These are phyloP conservation scores for Brachypteracias leptosomus DNA, from an alignment of 2,113 vertebrate species.

Conservation along the genomic window DNA sequence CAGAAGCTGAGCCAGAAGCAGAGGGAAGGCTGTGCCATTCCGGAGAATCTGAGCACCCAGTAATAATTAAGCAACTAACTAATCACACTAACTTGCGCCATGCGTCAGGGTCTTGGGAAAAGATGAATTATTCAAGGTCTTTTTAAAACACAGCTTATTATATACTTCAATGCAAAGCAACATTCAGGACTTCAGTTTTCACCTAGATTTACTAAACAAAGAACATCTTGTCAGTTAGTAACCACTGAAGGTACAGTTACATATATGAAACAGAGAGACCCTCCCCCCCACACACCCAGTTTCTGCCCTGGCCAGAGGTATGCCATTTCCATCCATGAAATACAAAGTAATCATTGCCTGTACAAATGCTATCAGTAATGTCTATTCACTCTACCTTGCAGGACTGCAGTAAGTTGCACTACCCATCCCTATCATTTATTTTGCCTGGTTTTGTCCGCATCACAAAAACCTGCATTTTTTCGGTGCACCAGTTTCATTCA, in stretches of 20 bases:
- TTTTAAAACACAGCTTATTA: not conserved
- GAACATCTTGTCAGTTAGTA: not conserved
- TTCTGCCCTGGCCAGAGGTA: not conserved
- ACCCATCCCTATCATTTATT: not conserved
- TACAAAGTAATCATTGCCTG: not conserved
- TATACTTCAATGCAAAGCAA: not conserved
- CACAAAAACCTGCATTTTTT: not conserved
- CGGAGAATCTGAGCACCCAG: not conserved
- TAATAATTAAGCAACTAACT: not conserved
- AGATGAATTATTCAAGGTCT: not conserved
- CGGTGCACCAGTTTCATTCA: not conserved
- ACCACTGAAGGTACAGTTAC: not conserved
- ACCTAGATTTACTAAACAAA: not conserved
- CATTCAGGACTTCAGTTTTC: not conserved
- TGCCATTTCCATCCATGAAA: not conserved
- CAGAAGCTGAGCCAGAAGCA: not conserved
- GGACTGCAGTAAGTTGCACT: not conserved
- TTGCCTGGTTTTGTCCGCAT: not conserved
- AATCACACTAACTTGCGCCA: not conserved
- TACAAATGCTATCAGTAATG: not conserved
- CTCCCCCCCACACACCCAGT: rapidly evolving
- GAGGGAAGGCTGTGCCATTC: not conserved
- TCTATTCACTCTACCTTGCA: not conserved
- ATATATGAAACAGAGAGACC: no score
- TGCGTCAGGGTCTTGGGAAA: not conserved